Conservation (phyloP, 2,888 invertebrate genomes). For the Dugesia japonica region DNA sequence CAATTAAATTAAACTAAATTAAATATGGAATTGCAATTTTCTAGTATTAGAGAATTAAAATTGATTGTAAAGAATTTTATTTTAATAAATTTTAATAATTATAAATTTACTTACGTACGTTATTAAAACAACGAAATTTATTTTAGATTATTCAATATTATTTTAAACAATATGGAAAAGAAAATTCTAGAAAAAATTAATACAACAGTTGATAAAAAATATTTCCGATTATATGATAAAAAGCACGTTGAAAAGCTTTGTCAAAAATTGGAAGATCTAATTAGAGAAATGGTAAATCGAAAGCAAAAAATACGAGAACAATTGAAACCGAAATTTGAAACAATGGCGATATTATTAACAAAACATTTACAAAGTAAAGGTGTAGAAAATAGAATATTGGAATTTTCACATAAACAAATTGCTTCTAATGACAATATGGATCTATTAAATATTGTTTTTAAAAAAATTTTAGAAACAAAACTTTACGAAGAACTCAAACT, state of each 20-base stretch:
- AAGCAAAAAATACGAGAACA: not conserved
- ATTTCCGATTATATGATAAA: not conserved
- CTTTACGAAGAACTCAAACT: not conserved
- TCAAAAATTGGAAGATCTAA: not conserved
- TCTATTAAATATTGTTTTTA: not conserved
- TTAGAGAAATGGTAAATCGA: not conserved
- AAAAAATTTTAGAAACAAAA: not conserved
- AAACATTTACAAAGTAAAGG: not conserved
- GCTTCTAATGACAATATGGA: not conserved
- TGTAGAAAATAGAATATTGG: not conserved
- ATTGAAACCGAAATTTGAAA: not conserved
- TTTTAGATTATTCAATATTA: constrained; percentile 15
- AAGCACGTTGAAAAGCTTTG: not conserved
- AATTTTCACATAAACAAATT: not conserved
- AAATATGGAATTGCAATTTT: no score
- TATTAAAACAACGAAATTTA: no score
- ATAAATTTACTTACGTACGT: no score
- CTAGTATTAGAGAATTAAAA: no score
- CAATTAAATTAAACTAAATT: no score
- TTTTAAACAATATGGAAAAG: not conserved
- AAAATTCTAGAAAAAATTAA: not conserved
- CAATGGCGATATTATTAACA: not conserved
- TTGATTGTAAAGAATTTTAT: no score
- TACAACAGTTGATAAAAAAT: constrained; percentile 6
- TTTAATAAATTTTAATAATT: no score